Conservation (phyloP, 1,140 invertebrate genomes). For the Onthophagus taurus region DNA sequence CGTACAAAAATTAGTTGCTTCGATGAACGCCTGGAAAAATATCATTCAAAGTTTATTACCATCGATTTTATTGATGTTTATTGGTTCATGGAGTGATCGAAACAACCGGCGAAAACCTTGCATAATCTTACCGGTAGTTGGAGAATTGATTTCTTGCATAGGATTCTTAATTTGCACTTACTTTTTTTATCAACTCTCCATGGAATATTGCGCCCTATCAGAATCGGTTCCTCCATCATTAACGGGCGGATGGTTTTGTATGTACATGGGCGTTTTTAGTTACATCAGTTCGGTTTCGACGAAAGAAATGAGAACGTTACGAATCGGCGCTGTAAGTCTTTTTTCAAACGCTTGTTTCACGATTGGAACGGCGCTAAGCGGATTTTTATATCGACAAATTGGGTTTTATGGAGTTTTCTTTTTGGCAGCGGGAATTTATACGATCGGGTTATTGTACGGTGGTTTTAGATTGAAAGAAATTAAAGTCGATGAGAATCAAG, state of each 20-base stretch:
- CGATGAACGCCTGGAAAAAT: slow-evolving; percentile 48
- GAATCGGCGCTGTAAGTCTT: slow-evolving; percentile 44
- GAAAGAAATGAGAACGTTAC: slow-evolving; percentile 47
- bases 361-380: slow-evolving; percentile 45
- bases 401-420: slow-evolving; percentile 50
- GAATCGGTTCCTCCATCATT: slow-evolving; percentile 47
- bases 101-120: slow-evolving; percentile 49
- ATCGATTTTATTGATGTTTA: slow-evolving; percentile 44
- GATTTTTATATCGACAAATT: slow-evolving; percentile 42
- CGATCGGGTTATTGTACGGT: slow-evolving; percentile 26
- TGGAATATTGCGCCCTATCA: slow-evolving; percentile 44
- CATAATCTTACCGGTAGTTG: slow-evolving; percentile 44
- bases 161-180: slow-evolving; percentile 29
- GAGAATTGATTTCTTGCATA: slow-evolving; percentile 36
- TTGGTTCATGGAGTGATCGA: slow-evolving; percentile 53
- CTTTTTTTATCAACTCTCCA: slow-evolving; percentile 40
- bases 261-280: slow-evolving; percentile 53
- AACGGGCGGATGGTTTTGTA: slow-evolving; percentile 47
- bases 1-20: slow-evolving; percentile 46
- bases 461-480: slow-evolving; percentile 26
- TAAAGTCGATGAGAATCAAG: slow-evolving; percentile 1
- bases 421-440: slow-evolving; percentile 33
- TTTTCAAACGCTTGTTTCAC: slow-evolving; percentile 40
- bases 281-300: slow-evolving; percentile 49
- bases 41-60: slow-evolving; percentile 47